Percentiles rank a stretch among this genome's conserved stretches.
Evolutionary conservation across 2,888 invertebrate species (phyloP).

Genomic region (Margaritifera margaritifera): DNA sequence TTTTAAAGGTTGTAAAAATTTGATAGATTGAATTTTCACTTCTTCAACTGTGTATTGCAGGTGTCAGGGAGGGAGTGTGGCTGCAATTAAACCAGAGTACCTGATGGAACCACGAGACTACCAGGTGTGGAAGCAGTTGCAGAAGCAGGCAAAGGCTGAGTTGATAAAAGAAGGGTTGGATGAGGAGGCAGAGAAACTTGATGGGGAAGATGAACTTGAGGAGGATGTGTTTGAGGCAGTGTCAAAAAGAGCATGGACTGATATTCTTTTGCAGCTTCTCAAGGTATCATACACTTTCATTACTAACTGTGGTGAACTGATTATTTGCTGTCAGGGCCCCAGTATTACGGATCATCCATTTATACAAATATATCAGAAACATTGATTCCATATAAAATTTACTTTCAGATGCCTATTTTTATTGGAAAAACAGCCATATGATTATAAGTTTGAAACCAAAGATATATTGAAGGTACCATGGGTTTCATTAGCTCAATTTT

Average conservation of each 20-base stretch:
- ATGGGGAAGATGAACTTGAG: slow-evolving; percentile 63
- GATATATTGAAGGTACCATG: too few relatives aligned
- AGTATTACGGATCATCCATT: too few relatives aligned
- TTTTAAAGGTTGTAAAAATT: neutral
- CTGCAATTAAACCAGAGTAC: slow-evolving; percentile 71
- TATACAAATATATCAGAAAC: too few relatives aligned
- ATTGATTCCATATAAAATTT: too few relatives aligned
- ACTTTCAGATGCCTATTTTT: too few relatives aligned
- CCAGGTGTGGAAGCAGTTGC: slow-evolving; percentile 68
- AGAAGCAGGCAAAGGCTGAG: slow-evolving; percentile 52
- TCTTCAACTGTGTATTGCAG: slow-evolving; percentile 33
- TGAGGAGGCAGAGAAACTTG: slow-evolving; percentile 47
- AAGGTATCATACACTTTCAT: slow-evolving; percentile 56
- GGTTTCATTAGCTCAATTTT: too few relatives aligned
- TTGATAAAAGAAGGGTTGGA: slow-evolving; percentile 45
- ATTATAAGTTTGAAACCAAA: too few relatives aligned
- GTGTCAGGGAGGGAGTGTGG: slow-evolving; percentile 71
- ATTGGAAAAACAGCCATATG: too few relatives aligned
- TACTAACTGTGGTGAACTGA: neutral
- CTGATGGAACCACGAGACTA: slow-evolving; percentile 71
- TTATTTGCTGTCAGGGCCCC: too few relatives aligned
- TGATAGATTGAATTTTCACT: neutral
- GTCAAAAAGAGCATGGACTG: slow-evolving; percentile 72
- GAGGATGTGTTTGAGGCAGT: slow-evolving; percentile 71
- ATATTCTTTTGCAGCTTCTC: slow-evolving; percentile 70